Percentiles rank a stretch among this genome's conserved stretches.
phyloP scores from a whole-genome alignment of 2,888 invertebrate species.

The Esperia sulphurella region DNA sequence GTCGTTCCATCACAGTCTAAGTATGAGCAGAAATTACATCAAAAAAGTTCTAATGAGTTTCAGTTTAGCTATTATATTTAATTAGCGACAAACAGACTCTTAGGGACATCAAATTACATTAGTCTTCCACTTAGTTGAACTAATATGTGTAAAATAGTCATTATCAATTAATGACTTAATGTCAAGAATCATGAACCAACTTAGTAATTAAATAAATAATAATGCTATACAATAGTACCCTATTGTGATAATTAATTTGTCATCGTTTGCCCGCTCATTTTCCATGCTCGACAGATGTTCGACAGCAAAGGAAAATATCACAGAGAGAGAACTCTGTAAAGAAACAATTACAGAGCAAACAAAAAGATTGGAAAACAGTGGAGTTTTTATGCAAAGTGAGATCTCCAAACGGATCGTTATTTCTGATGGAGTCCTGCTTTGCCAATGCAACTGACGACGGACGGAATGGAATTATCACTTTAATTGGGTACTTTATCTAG shows the following conservation, averaged over 20 bases:
- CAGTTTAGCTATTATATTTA: too few relatives aligned
- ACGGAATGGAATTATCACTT: slow-evolving; percentile 13
- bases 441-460: slow-evolving; percentile 9
- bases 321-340: background rate
- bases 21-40: too few relatives aligned
- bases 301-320: background rate
- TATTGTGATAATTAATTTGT: background rate
- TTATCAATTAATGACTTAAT: too few relatives aligned
- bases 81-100: too few relatives aligned
- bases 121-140: too few relatives aligned
- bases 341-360: slow-evolving; percentile 1
- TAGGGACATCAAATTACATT: too few relatives aligned
- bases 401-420: slow-evolving; percentile 43
- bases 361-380: slow-evolving; percentile 19
- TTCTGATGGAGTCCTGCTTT: slow-evolving; percentile 28
- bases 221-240: too few relatives aligned
- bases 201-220: too few relatives aligned
- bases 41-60: too few relatives aligned
- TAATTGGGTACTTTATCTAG: slow-evolving; percentile 27
- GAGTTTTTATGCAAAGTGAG: slow-evolving; percentile 27
- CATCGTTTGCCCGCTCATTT: background rate
- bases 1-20: too few relatives aligned
- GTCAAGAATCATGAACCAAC: too few relatives aligned
- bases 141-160: too few relatives aligned
- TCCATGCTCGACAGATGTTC: background rate